phyloP scores from a whole-genome alignment of 1,140 invertebrate species.

The Sarcophaga bullata region DNA sequence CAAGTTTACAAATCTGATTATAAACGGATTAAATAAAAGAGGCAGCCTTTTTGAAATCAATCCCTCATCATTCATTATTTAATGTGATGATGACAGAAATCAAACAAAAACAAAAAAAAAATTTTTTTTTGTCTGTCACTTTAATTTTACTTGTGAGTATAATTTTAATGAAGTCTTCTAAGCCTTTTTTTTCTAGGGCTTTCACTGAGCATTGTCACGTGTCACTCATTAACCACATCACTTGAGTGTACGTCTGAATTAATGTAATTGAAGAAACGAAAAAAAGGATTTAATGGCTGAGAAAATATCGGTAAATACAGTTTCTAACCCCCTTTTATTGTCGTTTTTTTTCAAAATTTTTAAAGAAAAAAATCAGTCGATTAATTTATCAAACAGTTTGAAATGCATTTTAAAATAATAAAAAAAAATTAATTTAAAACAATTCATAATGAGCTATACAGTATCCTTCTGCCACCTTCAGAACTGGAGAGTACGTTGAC shows the following conservation, averaged over 20 bases:
- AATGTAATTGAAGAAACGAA: not conserved
- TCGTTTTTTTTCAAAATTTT: not conserved
- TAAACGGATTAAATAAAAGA: not conserved
- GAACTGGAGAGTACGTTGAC: too few species aligned
- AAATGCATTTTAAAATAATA: not conserved
- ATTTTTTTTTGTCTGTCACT: not conserved
- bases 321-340: not conserved
- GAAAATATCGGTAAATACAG: constrained; percentile 1
- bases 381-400: not conserved
- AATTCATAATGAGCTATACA: too few species aligned
- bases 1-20: not conserved
- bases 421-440: too few species aligned
- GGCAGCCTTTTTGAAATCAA: not conserved
- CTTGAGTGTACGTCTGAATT: constrained; percentile 57
- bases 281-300: constrained; percentile 1
- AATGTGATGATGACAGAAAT: too few species aligned
- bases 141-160: too few species aligned
- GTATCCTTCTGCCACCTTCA: too few species aligned
- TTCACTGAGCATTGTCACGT: constrained; percentile 51
- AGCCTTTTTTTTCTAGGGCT: not conserved
- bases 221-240: constrained; percentile 64
- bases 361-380: too few species aligned
- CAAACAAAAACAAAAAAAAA: not conserved
- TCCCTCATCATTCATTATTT: constrained; percentile 6
- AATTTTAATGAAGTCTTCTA: not conserved